Conservation (phyloP, 2,888 invertebrate species). For the Eristalis intricaria region DNA sequence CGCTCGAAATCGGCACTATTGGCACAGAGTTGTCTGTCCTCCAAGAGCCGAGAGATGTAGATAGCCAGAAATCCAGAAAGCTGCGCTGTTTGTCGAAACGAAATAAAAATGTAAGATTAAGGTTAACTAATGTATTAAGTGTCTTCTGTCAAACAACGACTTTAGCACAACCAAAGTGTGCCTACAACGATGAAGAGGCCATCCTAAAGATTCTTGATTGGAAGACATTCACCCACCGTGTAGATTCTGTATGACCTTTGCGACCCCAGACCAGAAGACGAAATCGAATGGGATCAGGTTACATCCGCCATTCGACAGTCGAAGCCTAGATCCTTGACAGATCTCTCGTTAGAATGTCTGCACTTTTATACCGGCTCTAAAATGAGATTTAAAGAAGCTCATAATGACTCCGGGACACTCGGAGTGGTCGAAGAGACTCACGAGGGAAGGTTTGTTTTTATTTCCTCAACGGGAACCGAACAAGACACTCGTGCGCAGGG, state of each 20-base stretch:
- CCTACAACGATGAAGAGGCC: no score
- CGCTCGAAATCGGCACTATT: no score
- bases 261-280: not conserved
- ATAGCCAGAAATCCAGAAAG: no score
- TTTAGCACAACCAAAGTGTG: no score
- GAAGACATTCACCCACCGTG: no score
- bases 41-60: no score
- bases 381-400: not conserved
- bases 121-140: no score
- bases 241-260: not conserved
- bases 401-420: not conserved
- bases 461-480: not conserved
- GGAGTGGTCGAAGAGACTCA: not conserved
- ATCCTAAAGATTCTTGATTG: no score
- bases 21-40: no score
- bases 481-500: not conserved
- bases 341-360: not conserved
- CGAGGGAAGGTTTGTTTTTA: not conserved
- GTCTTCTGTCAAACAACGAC: no score
- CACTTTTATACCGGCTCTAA: not conserved
- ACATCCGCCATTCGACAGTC: not conserved
- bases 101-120: no score
- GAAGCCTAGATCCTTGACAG: not conserved
- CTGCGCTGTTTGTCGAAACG: no score
- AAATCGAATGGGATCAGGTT: not conserved